Evolutionary conservation across 2,888 invertebrate species (phyloP).

Genomic region (Salticus scenicus): DNA sequence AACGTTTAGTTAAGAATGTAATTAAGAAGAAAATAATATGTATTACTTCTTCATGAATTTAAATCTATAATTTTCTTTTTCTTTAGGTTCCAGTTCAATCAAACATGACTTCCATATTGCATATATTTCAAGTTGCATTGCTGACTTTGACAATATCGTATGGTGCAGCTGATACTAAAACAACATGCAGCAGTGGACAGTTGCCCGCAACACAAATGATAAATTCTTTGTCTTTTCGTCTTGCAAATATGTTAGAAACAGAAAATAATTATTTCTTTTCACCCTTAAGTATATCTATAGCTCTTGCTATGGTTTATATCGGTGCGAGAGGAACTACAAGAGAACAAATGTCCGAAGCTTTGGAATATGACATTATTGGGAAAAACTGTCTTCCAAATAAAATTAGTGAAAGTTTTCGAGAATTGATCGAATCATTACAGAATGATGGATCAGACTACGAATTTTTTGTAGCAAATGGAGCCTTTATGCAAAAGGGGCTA

Average conservation of each 20-base stretch:
- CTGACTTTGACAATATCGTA: not conserved
- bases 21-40: too few relatives aligned
- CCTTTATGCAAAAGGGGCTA: constrained; percentile 39
- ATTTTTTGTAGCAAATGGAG: constrained; percentile 43
- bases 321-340: constrained; percentile 75
- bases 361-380: constrained; percentile 54
- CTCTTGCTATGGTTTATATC: constrained; percentile 75
- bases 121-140: not conserved
- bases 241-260: not conserved
- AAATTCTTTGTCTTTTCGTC: not conserved
- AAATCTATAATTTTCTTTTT: too few relatives aligned
- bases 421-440: constrained; percentile 7
- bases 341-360: constrained; percentile 73
- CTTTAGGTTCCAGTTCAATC: too few relatives aligned
- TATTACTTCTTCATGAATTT: too few relatives aligned
- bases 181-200: not conserved
- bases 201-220: not conserved
- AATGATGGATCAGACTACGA: constrained; percentile 10
- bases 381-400: constrained; percentile 16
- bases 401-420: constrained; percentile 49
- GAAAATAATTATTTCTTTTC: constrained; percentile 73
- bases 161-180: not conserved
- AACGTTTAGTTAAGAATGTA: too few relatives aligned
- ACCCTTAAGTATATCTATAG: constrained; percentile 75
- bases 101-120: too few relatives aligned